Evolutionary conservation across 2,113 vertebrate species (phyloP).

Genomic region (Apodemus sylvaticus): DNA sequence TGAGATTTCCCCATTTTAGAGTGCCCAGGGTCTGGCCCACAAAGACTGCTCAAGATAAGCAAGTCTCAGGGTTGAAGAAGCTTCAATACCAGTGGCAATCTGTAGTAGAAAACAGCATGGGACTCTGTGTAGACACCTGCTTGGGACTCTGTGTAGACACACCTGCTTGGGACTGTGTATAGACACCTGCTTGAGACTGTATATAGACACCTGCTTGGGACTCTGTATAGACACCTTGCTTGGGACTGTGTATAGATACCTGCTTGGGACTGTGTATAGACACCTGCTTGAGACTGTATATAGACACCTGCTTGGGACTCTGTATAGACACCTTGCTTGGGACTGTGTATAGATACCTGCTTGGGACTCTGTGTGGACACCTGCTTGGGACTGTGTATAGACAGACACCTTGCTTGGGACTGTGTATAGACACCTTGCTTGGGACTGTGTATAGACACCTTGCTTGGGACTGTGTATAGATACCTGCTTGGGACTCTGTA

Average conservation of each 20-base stretch:
- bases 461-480: not conserved
- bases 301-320: not conserved
- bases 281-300: not conserved
- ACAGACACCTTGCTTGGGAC: not conserved
- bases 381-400: not conserved
- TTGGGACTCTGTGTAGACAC: not conserved
- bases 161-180: not conserved
- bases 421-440: not conserved
- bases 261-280: not conserved
- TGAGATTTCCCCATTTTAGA: not conserved
- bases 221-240: not conserved
- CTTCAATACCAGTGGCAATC: not conserved
- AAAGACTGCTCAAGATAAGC: not conserved
- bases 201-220: not conserved
- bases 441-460: not conserved
- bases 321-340: not conserved
- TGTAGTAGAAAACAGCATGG: not conserved
- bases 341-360: not conserved
- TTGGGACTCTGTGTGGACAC: not conserved
- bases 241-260: not conserved
- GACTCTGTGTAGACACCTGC: not conserved
- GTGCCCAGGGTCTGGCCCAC: not conserved
- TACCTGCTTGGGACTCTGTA: not conserved
- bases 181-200: not conserved
- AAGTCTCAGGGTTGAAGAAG: not conserved